A percentile compares a stretch with the other conserved stretches of the same genome.
Evolutionary conservation across 2,797 vertebrate genomes (phyloP).

Genomic region (Girardinus metallicus): DNA sequence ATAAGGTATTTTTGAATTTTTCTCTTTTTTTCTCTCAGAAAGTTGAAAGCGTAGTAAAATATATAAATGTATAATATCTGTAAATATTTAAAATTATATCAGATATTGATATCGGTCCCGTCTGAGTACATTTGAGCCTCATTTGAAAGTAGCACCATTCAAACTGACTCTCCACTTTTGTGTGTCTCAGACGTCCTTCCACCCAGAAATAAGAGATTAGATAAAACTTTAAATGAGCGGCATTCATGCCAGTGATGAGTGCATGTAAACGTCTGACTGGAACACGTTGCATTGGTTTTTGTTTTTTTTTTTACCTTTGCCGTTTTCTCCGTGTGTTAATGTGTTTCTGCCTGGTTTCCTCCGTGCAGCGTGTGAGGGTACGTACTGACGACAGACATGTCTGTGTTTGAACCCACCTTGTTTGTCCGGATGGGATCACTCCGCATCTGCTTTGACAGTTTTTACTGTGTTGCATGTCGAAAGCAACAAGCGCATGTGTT

Average conservation of each 20-base stretch:
- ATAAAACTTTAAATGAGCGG: background rate
- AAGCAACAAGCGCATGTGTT: conserved; percentile 29
- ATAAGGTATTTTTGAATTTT: too few species aligned
- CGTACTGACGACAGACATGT: conserved; percentile 65
- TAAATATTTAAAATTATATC: too few species aligned
- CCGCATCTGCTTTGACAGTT: conserved; percentile 15
- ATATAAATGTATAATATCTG: too few species aligned
- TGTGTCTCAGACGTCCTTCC: background rate
- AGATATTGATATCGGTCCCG: too few species aligned
- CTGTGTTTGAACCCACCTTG: conserved; percentile 50
- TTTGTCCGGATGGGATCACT: conserved; percentile 45
- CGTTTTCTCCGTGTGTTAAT: conserved; percentile 10
- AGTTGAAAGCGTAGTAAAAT: too few species aligned
- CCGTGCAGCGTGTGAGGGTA: conserved; percentile 85
- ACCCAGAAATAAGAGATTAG: background rate
- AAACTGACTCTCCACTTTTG: background rate
- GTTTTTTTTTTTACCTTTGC: conserved; percentile 1
- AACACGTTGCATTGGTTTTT: background rate
- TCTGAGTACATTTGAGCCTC: background rate
- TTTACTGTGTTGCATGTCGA: conserved; percentile 57
- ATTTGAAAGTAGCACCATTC: background rate
- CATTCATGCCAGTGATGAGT: background rate
- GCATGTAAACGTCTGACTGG: background rate
- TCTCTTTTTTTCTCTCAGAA: too few species aligned
- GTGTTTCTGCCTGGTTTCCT: conserved; percentile 69